phyloP scores from a whole-genome alignment of 2,797 vertebrate genomes.

The Pitangus sulphuratus region DNA sequence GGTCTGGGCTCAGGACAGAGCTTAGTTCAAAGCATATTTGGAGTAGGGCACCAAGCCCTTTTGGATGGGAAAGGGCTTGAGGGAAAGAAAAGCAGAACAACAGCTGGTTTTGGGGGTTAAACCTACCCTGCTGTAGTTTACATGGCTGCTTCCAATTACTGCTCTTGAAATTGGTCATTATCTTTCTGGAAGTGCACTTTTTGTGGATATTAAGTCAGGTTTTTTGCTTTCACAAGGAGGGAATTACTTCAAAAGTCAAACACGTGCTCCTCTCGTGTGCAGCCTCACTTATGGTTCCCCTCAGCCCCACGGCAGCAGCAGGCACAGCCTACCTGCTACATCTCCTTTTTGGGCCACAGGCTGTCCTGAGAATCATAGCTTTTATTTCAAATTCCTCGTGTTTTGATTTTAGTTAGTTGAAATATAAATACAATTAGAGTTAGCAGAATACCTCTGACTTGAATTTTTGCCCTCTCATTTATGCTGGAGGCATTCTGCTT shows the following conservation, averaged over 20 bases:
- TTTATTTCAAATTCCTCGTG: conserved; percentile 1
- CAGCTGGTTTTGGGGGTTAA: neutral
- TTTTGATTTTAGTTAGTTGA: conserved; percentile 35
- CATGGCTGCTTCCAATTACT: neutral
- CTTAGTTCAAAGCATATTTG: neutral
- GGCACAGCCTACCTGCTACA: neutral
- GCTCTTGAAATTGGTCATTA: neutral
- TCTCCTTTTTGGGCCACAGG: neutral
- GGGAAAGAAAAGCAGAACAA: neutral
- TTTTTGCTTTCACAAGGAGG: neutral
- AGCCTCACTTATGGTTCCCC: neutral
- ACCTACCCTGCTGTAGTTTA: neutral
- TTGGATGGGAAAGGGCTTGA: neutral
- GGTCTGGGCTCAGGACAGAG: neutral
- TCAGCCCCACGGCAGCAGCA: neutral
- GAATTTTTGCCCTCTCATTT: conserved; percentile 29
- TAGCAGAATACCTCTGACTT: conserved; percentile 49
- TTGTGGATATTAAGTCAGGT: neutral
- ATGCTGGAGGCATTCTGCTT: conserved; percentile 38
- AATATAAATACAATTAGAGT: conserved; percentile 39
- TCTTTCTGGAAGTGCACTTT: neutral
- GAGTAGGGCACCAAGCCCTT: neutral
- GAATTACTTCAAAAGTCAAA: neutral
- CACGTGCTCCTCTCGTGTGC: fast-evolving
- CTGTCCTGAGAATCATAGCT: neutral